Conservation (phyloP, 2,797 vertebrate genomes). For the Carapus acus region DNA sequence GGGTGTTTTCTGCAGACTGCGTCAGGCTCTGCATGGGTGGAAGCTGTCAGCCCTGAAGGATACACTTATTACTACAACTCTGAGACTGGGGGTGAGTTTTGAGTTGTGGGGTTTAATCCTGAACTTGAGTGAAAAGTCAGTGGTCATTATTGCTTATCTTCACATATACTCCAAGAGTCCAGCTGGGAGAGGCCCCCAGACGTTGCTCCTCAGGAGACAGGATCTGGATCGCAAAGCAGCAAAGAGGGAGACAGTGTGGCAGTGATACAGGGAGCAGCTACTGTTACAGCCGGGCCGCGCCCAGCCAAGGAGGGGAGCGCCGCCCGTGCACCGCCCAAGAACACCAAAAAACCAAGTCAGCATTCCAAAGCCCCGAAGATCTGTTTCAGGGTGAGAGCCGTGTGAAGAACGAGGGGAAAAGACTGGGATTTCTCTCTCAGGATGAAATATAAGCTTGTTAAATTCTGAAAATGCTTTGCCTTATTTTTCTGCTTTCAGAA, state of each 20-base stretch:
- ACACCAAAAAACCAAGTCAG: slow-evolving; percentile 32
- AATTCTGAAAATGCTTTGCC: neutral
- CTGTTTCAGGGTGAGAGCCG: slow-evolving; percentile 71
- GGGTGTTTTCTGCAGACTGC: slow-evolving; percentile 60
- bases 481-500: slow-evolving; percentile 51
- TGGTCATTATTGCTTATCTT: too few species aligned
- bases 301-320: slow-evolving; percentile 53
- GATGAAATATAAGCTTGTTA: neutral
- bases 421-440: neutral
- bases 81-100: slow-evolving; percentile 80
- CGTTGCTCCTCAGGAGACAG: slow-evolving; percentile 43
- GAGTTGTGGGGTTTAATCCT: too few species aligned
- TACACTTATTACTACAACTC: slow-evolving; percentile 90
- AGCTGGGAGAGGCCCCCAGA: slow-evolving; percentile 87
- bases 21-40: slow-evolving; percentile 74
- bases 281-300: slow-evolving; percentile 52
- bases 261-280: slow-evolving; percentile 44
- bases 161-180: slow-evolving; percentile 72
- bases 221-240: slow-evolving; percentile 37
- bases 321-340: slow-evolving; percentile 10
- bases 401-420: neutral
- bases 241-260: slow-evolving; percentile 28
- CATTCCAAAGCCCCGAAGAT: slow-evolving; percentile 62
- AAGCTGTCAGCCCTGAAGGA: slow-evolving; percentile 85
- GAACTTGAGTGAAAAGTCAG: too few species aligned